Evolutionary conservation across 1,140 invertebrate genomes (phyloP).

Genomic region (Microplitis demolitor): DNA sequence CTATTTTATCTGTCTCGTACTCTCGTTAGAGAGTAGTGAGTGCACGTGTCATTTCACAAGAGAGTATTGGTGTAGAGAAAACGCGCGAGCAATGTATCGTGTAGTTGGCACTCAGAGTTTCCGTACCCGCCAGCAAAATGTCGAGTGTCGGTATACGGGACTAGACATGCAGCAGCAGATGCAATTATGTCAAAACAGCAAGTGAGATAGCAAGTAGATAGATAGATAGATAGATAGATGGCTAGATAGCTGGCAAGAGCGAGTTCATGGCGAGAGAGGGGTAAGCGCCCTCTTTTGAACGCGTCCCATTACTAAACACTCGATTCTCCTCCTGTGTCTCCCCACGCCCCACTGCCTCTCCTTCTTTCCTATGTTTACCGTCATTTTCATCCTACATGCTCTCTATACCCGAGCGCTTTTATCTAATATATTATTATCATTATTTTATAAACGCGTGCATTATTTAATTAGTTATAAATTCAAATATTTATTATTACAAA

Average conservation of each 20-base stretch:
- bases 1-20: background rate
- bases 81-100: background rate
- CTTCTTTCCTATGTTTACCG: too few species aligned
- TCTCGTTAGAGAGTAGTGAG: conserved; percentile 13
- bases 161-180: conserved; percentile 18
- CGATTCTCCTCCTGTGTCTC: background rate
- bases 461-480: too few species aligned
- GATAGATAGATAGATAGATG: background rate
- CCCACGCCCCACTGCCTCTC: background rate
- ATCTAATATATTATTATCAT: too few species aligned
- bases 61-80: background rate
- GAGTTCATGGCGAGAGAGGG: too few species aligned
- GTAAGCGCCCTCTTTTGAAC: background rate
- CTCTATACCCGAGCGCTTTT: too few species aligned
- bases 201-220: background rate
- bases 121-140: conserved; percentile 15
- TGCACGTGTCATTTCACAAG: conserved; percentile 18
- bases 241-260: background rate
- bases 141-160: conserved; percentile 13
- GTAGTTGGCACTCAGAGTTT: conserved; percentile 20
- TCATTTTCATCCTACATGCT: too few species aligned
- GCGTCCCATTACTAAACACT: background rate
- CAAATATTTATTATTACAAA: too few species aligned
- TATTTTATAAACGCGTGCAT: too few species aligned
- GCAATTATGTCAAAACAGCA: conserved; percentile 26